Evolutionary conservation across 2,113 vertebrate genomes (phyloP).

Genomic region (Synchiropus splendidus): DNA sequence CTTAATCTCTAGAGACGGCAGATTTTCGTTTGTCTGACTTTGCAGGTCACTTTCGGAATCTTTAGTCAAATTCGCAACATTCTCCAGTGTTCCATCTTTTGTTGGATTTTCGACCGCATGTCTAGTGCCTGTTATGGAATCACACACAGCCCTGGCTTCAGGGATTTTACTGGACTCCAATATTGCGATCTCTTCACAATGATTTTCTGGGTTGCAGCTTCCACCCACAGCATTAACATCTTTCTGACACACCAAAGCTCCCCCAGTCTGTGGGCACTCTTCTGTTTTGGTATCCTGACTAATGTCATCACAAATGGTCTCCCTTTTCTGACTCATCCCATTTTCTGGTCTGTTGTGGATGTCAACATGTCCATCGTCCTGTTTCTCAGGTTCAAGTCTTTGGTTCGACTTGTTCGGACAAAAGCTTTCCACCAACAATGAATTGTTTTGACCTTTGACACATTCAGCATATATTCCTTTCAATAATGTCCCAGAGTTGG

Average conservation of each 20-base stretch:
- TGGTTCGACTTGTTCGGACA: neutral
- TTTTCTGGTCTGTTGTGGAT: constrained; percentile 1
- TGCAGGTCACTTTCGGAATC: neutral
- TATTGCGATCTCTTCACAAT: neutral
- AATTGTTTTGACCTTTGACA: constrained; percentile 5
- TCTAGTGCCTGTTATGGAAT: neutral
- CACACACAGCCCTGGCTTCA: neutral
- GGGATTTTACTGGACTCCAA: neutral
- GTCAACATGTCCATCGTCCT: constrained; percentile 4
- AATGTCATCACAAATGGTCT: constrained; percentile 13
- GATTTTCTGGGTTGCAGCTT: constrained; percentile 2
- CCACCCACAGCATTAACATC: constrained; percentile 6
- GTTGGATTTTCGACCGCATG: neutral
- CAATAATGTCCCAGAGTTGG: constrained; percentile 7
- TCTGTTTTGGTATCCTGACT: constrained; percentile 8
- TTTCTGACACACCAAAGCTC: neutral
- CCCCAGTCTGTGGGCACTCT: constrained; percentile 4
- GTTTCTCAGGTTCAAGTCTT: constrained; percentile 7
- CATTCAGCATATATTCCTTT: constrained; percentile 2
- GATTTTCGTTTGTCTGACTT: neutral
- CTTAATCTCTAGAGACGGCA: no score
- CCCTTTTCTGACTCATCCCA: constrained; percentile 6
- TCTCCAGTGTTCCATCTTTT: neutral
- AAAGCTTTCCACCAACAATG: constrained; percentile 9
- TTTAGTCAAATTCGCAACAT: neutral